phyloP scores from a whole-genome alignment of 2,888 invertebrate species.

The Sylvicola cinctus region DNA sequence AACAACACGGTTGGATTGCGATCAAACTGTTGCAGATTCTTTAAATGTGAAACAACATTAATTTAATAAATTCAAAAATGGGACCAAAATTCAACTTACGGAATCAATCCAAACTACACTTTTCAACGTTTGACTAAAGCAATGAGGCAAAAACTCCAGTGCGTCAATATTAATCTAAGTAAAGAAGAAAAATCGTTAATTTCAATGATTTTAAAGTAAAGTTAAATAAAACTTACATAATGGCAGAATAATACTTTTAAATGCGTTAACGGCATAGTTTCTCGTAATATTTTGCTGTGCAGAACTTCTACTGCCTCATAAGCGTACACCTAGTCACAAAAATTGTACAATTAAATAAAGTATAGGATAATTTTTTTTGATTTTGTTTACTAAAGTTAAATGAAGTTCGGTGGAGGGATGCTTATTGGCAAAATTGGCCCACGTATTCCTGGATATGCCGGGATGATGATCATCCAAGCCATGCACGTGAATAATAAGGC shows the following conservation, averaged over 20 bases:
- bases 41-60: background rate
- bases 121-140: slow-evolving; percentile 19
- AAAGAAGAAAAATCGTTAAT: background rate
- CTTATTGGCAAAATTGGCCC: background rate
- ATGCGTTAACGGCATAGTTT: slow-evolving; percentile 50
- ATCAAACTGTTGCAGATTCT: background rate
- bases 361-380: too few species aligned
- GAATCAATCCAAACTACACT: slow-evolving; percentile 25
- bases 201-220: background rate
- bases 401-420: background rate
- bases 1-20: slow-evolving; percentile 4
- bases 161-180: slow-evolving; percentile 21
- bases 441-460: background rate
- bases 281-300: background rate
- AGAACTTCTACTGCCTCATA: background rate
- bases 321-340: too few species aligned
- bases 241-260: slow-evolving; percentile 55
- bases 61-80: background rate
- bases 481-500: background rate
- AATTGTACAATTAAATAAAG: too few species aligned
- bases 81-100: slow-evolving; percentile 8
- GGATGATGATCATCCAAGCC: background rate
- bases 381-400: background rate
- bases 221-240: slow-evolving; percentile 23
- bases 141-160: slow-evolving; percentile 20